Conservation (phyloP, 2,888 invertebrate species). For the Drosophila monieri region DNA sequence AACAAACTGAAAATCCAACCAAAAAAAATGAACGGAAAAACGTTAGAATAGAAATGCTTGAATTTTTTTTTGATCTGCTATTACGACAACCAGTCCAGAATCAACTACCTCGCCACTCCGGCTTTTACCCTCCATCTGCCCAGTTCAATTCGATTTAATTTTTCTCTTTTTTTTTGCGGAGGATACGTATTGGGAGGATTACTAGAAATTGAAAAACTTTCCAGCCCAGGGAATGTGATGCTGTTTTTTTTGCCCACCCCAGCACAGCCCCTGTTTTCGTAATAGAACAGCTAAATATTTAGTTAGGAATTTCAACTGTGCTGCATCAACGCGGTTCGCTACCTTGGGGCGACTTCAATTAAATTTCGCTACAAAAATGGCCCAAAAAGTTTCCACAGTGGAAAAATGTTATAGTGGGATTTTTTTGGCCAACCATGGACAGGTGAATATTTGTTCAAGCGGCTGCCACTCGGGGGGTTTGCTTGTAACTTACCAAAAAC, state of each 20-base stretch:
- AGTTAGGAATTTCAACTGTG: conserved; percentile 63
- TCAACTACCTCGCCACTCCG: conserved; percentile 10
- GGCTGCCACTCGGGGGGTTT: conserved; percentile 20
- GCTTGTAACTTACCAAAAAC: conserved; percentile 11
- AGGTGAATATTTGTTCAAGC: conserved; percentile 22
- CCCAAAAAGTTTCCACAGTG: conserved; percentile 17
- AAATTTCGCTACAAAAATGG: conserved; percentile 3
- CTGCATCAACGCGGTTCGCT: conserved; percentile 15
- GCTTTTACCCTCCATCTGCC: neutral
- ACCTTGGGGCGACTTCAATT: conserved; percentile 17
- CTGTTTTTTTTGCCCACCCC: neutral
- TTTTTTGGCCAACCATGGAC: conserved; percentile 4
- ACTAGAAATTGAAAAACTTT: conserved; percentile 63
- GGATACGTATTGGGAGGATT: conserved; percentile 50
- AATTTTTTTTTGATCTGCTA: conserved; percentile 23
- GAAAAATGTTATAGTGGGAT: neutral
- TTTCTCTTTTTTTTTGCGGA: conserved; percentile 30
- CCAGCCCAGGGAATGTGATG: conserved; percentile 3
- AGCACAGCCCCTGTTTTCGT: conserved; percentile 25
- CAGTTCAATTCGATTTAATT: conserved; percentile 63
- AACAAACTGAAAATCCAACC: conserved; percentile 16
- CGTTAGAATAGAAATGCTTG: conserved; percentile 6
- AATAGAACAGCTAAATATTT: conserved; percentile 66
- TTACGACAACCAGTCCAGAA: conserved; percentile 23
- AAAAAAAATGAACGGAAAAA: neutral